Evolutionary conservation across 2,888 invertebrate species (phyloP).

Genomic region (Macropis europaea): DNA sequence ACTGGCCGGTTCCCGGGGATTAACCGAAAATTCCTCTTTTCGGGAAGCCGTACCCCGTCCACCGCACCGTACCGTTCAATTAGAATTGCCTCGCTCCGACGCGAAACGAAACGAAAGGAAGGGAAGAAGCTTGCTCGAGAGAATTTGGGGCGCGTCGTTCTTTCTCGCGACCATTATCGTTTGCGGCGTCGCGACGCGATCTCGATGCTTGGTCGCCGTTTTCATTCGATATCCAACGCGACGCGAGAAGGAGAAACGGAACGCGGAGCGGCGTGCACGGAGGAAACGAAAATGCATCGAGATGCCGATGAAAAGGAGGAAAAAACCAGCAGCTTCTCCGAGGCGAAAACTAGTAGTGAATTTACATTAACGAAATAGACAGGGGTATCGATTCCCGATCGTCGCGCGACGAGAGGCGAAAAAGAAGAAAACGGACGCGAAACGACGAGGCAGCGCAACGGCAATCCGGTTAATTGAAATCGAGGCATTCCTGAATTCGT

Average conservation of each 20-base stretch:
- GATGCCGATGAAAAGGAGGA: not conserved
- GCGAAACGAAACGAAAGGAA: not conserved
- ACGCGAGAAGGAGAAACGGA: not conserved
- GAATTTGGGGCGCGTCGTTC: too few relatives aligned
- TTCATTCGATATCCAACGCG: not conserved
- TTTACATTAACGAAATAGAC: conserved; percentile 56
- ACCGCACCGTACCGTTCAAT: too few relatives aligned
- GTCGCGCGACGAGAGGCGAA: conserved; percentile 1
- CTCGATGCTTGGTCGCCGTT: not conserved
- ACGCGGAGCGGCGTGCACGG: too few relatives aligned
- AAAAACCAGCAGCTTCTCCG: not conserved
- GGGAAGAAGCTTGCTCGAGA: too few relatives aligned
- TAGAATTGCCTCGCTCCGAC: not conserved
- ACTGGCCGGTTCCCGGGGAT: not conserved
- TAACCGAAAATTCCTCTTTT: not conserved
- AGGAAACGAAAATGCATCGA: not conserved
- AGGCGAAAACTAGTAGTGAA: conserved; percentile 25
- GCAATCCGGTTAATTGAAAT: conserved; percentile 63
- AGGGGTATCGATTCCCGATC: conserved; percentile 52
- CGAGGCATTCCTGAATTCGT: conserved; percentile 39
- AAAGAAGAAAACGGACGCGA: not conserved
- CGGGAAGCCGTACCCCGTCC: too few relatives aligned
- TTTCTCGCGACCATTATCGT: not conserved
- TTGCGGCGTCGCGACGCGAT: not conserved
- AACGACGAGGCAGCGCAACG: conserved; percentile 48